phyloP scores from a whole-genome alignment of 2,797 vertebrate genomes.

The Pteropus rufus region DNA sequence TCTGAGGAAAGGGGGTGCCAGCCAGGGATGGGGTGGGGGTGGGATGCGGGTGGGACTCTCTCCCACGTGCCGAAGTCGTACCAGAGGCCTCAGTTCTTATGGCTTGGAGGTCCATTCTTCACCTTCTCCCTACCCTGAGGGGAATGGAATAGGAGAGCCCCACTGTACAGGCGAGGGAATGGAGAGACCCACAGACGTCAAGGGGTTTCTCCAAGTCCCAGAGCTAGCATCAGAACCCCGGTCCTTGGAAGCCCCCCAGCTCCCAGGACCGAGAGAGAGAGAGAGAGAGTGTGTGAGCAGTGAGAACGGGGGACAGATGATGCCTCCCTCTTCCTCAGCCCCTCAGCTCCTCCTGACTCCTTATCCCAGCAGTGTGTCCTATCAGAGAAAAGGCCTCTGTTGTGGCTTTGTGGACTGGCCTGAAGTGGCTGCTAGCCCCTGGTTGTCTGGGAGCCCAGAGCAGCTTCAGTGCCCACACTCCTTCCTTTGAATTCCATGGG shows the following conservation, averaged over 20 bases:
- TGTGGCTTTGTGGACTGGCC: neutral
- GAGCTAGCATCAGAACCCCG: neutral
- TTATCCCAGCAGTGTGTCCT: neutral
- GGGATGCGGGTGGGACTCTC: neutral
- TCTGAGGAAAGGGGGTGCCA: neutral
- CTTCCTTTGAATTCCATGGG: neutral
- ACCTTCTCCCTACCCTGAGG: neutral
- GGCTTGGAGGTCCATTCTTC: neutral
- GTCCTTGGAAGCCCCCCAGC: neutral
- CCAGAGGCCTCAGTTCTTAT: neutral
- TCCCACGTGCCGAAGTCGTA: neutral
- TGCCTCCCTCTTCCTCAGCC: neutral
- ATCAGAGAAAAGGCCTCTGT: neutral
- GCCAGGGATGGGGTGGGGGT: neutral
- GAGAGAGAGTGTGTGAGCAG: neutral
- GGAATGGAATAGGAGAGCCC: neutral
- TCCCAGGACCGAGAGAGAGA: too few relatives aligned
- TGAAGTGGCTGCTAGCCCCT: neutral
- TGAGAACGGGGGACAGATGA: neutral
- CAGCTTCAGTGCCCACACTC: rapidly evolving
- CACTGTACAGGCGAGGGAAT: neutral
- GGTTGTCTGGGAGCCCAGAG: neutral
- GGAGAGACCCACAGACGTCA: neutral
- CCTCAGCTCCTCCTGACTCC: neutral
- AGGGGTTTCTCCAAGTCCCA: neutral